Percentiles rank a stretch among this genome's conserved stretches.
These are phyloP conservation scores for Ataeniobius toweri DNA, from an alignment of 2,797 vertebrate species.

Conservation along the genomic window DNA sequence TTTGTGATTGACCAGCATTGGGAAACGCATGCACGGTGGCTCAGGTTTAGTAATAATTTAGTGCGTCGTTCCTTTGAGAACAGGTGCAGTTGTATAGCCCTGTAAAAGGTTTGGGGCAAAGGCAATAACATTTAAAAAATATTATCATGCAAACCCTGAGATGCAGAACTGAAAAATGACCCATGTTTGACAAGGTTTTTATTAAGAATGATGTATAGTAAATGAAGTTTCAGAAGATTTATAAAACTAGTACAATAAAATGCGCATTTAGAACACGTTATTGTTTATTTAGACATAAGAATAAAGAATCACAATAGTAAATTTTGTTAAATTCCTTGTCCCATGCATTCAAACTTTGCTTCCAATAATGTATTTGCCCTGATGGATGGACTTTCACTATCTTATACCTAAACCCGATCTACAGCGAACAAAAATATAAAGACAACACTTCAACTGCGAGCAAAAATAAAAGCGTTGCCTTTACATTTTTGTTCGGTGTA, in stretches of 20 bases:
- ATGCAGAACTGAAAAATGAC: background rate
- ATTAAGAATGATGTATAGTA: too few species aligned
- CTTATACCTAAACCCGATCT: background rate
- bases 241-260: background rate
- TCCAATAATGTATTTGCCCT: background rate
- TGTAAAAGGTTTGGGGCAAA: too few species aligned
- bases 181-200: too few species aligned
- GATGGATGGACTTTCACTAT: background rate
- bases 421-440: too few species aligned
- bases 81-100: background rate
- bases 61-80: background rate
- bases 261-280: background rate
- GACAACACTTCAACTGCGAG: too few species aligned
- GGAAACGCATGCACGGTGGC: conserved; percentile 25
- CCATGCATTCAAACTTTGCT: background rate
- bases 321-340: background rate
- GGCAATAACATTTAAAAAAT: background rate
- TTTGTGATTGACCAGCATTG: conserved; percentile 26
- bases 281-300: background rate
- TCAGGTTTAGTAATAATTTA: conserved; percentile 6
- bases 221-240: background rate
- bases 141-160: background rate
- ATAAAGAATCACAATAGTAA: background rate
- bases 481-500: too few species aligned
- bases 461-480: too few species aligned